Evolutionary conservation across 2,113 vertebrate genomes (phyloP).

Genomic region (Eurypyga helias): DNA sequence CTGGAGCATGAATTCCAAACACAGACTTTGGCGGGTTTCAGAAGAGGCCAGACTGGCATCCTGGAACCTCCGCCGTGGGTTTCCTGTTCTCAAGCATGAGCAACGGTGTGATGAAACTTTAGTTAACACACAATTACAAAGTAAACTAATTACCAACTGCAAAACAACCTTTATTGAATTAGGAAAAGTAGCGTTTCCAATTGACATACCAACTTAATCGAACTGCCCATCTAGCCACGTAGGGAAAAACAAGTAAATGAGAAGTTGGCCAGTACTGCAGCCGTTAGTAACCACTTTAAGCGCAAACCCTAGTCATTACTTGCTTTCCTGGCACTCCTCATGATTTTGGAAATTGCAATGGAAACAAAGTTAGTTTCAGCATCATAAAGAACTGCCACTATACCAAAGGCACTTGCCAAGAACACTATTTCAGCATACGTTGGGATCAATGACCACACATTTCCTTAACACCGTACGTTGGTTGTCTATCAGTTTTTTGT

Average conservation of each 20-base stretch:
- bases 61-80: neutral
- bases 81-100: neutral
- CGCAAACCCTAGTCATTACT: neutral
- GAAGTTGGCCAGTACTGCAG: neutral
- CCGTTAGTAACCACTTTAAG: neutral
- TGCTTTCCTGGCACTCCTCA: neutral
- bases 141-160: neutral
- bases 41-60: neutral
- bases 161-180: neutral
- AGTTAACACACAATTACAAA: neutral
- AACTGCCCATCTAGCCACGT: neutral
- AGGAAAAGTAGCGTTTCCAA: neutral
- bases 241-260: neutral
- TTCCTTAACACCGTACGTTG: neutral
- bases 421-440: neutral
- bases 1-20: fast-evolving
- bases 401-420: neutral
- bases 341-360: neutral
- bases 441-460: neutral
- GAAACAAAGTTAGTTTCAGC: neutral
- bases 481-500: neutral
- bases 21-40: neutral
- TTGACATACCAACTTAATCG: neutral
- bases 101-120: fast-evolving
- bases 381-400: neutral